phyloP scores from a whole-genome alignment of 2,113 vertebrate genomes.

The Oenanthe oenanthe region DNA sequence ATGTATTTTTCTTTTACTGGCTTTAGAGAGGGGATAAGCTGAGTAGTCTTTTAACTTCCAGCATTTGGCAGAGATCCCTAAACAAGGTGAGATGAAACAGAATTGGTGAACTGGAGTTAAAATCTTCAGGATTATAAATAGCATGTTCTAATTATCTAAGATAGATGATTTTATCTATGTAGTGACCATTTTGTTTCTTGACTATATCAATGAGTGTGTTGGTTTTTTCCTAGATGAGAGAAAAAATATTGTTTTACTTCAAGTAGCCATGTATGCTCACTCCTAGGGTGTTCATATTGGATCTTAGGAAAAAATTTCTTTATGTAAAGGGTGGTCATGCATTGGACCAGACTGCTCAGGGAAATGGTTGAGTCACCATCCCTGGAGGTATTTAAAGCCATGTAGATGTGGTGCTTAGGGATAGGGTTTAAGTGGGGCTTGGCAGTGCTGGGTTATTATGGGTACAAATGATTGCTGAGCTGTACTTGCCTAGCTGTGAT shows the following conservation, averaged over 20 bases:
- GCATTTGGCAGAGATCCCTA: background rate
- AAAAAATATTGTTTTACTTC: background rate
- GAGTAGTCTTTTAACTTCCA: background rate
- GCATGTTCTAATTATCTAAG: background rate
- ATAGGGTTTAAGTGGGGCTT: background rate
- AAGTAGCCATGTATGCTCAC: background rate
- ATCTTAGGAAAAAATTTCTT: background rate
- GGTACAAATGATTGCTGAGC: background rate
- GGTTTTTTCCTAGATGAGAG: background rate
- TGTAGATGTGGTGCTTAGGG: background rate
- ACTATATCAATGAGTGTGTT: background rate
- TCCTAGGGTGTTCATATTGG: background rate
- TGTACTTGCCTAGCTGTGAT: background rate
- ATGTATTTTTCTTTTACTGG: background rate
- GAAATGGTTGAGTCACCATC: background rate
- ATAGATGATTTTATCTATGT: background rate
- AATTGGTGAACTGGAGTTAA: background rate
- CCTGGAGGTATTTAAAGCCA: background rate
- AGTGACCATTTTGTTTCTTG: background rate
- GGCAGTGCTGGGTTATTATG: background rate
- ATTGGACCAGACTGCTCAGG: background rate
- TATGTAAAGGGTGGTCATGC: background rate
- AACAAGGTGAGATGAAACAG: background rate
- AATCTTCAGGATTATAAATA: background rate
- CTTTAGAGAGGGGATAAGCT: background rate